A percentile compares a stretch with the other conserved stretches of the same genome.
Conservation (phyloP, 2,888 invertebrate genomes). For the Ganaspis brasiliensis region DNA sequence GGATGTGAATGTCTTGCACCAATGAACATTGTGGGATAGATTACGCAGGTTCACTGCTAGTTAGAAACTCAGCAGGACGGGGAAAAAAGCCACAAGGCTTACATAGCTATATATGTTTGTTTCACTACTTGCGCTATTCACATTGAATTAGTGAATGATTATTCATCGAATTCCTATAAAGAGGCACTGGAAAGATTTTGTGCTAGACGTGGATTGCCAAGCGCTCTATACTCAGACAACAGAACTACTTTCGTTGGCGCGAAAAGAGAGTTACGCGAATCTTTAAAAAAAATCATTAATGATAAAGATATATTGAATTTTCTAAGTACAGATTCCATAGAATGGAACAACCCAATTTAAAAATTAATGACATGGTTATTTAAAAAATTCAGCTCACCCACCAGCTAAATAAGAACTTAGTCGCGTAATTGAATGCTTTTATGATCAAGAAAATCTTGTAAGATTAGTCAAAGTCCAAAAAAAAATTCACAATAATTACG, state of each 20-base stretch:
- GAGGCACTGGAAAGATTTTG: background rate
- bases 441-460: background rate
- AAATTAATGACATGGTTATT: slow-evolving; percentile 40
- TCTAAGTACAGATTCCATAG: background rate
- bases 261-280: background rate
- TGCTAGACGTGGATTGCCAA: slow-evolving; percentile 9
- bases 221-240: background rate
- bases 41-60: slow-evolving; percentile 60
- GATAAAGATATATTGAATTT: background rate
- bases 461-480: background rate
- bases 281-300: background rate
- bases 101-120: slow-evolving; percentile 66
- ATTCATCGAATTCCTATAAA: background rate
- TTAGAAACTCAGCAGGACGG: slow-evolving; percentile 53
- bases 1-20: slow-evolving; percentile 52
- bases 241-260: slow-evolving; percentile 64
- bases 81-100: slow-evolving; percentile 59
- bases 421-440: slow-evolving; percentile 39
- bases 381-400: slow-evolving; percentile 54
- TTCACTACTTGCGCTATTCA: slow-evolving; percentile 62
- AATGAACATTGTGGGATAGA: slow-evolving; percentile 61
- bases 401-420: slow-evolving; percentile 60
- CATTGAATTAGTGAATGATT: slow-evolving; percentile 56
- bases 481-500: background rate
- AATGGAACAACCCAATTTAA: background rate